These are phyloP conservation scores for Cuculus canorus DNA, from an alignment of 2,797 vertebrate species.

Conservation along the genomic window DNA sequence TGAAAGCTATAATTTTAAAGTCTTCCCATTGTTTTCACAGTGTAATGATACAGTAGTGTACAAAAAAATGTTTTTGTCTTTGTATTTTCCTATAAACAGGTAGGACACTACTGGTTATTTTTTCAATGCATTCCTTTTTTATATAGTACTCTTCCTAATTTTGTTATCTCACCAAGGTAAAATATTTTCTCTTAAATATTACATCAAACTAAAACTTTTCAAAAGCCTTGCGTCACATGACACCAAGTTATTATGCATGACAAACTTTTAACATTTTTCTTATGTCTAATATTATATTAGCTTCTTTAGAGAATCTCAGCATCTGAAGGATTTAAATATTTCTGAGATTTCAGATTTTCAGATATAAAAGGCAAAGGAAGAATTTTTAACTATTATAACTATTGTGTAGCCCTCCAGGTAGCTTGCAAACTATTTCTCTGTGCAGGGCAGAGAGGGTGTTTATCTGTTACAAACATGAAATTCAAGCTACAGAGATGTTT, in stretches of 20 bases:
- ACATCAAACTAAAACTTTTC: not conserved
- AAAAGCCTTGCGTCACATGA: not conserved
- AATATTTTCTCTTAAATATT: not conserved
- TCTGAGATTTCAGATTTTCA: not conserved
- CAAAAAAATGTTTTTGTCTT: not conserved
- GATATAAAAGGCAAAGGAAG: not conserved
- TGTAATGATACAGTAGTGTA: rapidly evolving
- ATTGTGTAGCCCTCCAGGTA: not conserved
- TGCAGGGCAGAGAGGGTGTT: not conserved
- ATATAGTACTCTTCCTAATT: not conserved
- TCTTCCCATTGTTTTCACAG: not conserved
- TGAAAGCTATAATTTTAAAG: not conserved
- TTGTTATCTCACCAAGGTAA: not conserved
- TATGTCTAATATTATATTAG: not conserved
- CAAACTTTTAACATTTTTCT: not conserved
- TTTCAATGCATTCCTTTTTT: not conserved
- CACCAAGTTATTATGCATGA: rapidly evolving
- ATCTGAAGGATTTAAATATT: not conserved
- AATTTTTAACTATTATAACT: not conserved
- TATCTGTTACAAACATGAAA: not conserved
- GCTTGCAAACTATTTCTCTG: not conserved
- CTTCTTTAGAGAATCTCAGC: not conserved
- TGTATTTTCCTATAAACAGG: not conserved
- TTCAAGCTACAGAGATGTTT: not conserved
- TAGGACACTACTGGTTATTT: not conserved